Evolutionary conservation across 2,113 vertebrate species (phyloP).

Genomic region (Uria lomvia): DNA sequence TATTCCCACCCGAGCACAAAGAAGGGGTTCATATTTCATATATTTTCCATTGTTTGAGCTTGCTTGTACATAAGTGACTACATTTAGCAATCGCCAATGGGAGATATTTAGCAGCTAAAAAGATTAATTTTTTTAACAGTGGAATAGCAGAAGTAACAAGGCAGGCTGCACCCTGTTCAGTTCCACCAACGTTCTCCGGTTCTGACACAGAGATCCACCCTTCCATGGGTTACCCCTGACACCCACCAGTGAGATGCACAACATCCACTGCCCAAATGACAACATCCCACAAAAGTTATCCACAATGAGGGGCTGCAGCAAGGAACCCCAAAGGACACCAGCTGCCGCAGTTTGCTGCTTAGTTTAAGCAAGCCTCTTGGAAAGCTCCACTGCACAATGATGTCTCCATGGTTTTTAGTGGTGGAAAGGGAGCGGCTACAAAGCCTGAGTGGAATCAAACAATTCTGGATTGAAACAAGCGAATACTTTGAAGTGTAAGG

Average conservation of each 20-base stretch:
- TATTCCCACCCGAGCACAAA: constrained; percentile 10
- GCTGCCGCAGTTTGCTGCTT: neutral
- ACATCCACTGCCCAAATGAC: neutral
- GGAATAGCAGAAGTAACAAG: neutral
- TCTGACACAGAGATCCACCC: neutral
- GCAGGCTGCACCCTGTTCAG: neutral
- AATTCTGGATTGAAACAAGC: neutral
- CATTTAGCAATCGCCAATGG: neutral
- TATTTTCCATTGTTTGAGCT: constrained; percentile 40
- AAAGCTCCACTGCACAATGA: neutral
- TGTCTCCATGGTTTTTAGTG: neutral
- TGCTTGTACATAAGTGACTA: neutral
- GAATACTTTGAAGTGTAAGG: neutral
- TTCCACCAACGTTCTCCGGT: neutral
- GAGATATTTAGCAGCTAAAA: neutral
- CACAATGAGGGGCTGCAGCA: neutral
- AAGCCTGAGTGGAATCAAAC: neutral
- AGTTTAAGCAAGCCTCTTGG: neutral
- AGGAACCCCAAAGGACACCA: neutral
- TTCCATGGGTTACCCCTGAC: neutral
- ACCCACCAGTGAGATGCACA: neutral
- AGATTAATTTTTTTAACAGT: neutral
- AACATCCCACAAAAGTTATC: neutral
- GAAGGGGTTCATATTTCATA: neutral
- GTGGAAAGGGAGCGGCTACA: neutral